phyloP scores from a whole-genome alignment of 2,113 vertebrate species.

The Toxotes jaculatrix region DNA sequence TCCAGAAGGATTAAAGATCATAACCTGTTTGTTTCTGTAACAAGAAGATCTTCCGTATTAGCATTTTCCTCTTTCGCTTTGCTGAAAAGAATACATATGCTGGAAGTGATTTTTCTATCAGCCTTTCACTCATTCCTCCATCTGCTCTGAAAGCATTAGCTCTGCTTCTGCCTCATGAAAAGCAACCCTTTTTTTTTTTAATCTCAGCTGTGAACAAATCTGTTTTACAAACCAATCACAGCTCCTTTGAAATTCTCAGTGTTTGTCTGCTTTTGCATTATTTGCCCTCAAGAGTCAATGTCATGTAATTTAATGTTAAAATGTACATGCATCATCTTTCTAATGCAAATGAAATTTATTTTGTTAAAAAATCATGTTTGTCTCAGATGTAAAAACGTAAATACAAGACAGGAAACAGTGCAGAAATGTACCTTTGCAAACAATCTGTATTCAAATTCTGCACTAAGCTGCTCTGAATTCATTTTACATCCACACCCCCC shows the following conservation, averaged over 20 bases:
- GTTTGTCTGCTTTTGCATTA: background rate
- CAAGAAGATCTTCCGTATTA: background rate
- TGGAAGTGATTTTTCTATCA: slow-evolving; percentile 7
- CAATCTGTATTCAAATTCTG: slow-evolving; percentile 52
- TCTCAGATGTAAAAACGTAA: background rate
- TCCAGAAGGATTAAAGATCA: background rate
- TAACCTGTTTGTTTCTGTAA: slow-evolving; percentile 5
- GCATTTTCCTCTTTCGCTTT: background rate
- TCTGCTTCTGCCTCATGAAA: slow-evolving; percentile 7
- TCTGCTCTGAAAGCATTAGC: slow-evolving; percentile 26
- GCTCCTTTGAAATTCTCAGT: background rate
- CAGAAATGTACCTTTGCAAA: slow-evolving; percentile 16
- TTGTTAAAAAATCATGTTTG: slow-evolving; percentile 15
- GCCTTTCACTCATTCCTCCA: slow-evolving; percentile 26
- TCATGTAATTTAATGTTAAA: background rate
- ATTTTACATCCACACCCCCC: slow-evolving; percentile 10
- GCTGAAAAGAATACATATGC: background rate
- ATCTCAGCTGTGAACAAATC: background rate
- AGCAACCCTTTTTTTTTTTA: background rate
- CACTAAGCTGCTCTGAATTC: slow-evolving; percentile 36
- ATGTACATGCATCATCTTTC: background rate
- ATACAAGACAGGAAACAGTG: background rate
- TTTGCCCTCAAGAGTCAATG: background rate
- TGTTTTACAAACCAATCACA: background rate
- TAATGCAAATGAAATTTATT: background rate